These are phyloP conservation scores for Mythimna albipuncta DNA, from an alignment of 2,888 invertebrate species.

Conservation along the genomic window DNA sequence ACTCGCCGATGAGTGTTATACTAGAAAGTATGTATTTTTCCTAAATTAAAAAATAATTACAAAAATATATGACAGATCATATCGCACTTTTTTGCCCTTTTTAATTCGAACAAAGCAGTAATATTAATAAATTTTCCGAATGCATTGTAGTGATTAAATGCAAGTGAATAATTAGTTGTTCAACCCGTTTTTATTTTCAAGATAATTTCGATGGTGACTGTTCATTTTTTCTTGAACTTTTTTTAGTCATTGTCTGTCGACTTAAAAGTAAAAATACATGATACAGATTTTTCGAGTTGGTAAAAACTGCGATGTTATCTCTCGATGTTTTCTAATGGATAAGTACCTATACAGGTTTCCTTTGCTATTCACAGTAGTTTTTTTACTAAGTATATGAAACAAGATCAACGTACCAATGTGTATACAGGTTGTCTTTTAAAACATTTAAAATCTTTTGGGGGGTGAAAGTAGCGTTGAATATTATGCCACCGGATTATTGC, in stretches of 20 bases:
- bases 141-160: too few relatives aligned
- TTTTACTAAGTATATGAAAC: not conserved
- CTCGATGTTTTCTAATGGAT: not conserved
- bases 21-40: slow-evolving; percentile 83
- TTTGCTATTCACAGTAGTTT: slow-evolving; percentile 1
- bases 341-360: slow-evolving; percentile 2
- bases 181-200: not conserved
- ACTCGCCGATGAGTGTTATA: slow-evolving; percentile 88
- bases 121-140: not conserved
- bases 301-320: slow-evolving; percentile 6
- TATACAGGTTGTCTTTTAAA: not conserved
- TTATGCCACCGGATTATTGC: not conserved
- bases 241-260: not conserved
- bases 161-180: too few relatives aligned
- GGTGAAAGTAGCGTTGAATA: not conserved
- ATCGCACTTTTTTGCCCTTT: not conserved
- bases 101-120: not conserved
- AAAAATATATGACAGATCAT: slow-evolving; percentile 4
- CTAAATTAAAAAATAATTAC: not conserved
- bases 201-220: not conserved
- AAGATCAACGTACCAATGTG: not conserved
- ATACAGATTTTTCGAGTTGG: not conserved
- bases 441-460: not conserved
- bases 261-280: not conserved
- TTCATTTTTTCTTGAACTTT: not conserved